A percentile compares a stretch with the other conserved stretches of the same genome.
These are phyloP conservation scores for Morelia viridis DNA, from an alignment of 2,797 vertebrate species.

Conservation along the genomic window DNA sequence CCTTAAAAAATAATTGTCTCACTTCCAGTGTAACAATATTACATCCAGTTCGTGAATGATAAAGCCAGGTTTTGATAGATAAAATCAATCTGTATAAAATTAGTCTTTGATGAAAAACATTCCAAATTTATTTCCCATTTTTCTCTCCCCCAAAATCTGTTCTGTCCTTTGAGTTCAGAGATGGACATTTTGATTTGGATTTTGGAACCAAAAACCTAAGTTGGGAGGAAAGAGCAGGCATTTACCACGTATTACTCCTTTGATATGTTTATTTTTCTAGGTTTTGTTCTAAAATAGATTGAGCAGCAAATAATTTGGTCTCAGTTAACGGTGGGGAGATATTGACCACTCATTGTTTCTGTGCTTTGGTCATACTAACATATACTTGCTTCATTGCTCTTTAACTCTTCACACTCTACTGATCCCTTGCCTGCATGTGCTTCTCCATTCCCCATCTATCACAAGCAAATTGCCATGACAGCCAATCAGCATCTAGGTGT, in stretches of 20 bases:
- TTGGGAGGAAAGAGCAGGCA: not conserved
- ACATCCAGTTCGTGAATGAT: not conserved
- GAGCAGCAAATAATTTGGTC: constrained; percentile 1
- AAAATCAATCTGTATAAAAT: not conserved
- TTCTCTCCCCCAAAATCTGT: not conserved
- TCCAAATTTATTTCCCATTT: not conserved
- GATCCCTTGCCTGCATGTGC: constrained; percentile 44
- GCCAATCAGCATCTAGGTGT: constrained; percentile 56
- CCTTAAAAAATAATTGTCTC: not conserved
- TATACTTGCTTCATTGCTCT: constrained; percentile 35
- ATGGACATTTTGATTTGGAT: not conserved
- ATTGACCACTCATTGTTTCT: not conserved
- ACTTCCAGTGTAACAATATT: not conserved
- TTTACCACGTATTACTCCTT: not conserved
- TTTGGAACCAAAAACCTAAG: not conserved
- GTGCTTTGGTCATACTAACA: constrained; percentile 15
- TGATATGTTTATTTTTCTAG: not conserved
- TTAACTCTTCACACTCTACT: constrained; percentile 18
- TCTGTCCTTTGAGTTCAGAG: not conserved
- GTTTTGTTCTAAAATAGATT: not conserved
- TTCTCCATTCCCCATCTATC: constrained; percentile 35
- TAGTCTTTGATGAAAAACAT: not conserved
- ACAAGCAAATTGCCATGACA: constrained; percentile 65
- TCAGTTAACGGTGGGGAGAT: not conserved
- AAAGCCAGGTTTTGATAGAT: not conserved